phyloP scores from a whole-genome alignment of 2,888 invertebrate genomes.

The Phalangium opilio region DNA sequence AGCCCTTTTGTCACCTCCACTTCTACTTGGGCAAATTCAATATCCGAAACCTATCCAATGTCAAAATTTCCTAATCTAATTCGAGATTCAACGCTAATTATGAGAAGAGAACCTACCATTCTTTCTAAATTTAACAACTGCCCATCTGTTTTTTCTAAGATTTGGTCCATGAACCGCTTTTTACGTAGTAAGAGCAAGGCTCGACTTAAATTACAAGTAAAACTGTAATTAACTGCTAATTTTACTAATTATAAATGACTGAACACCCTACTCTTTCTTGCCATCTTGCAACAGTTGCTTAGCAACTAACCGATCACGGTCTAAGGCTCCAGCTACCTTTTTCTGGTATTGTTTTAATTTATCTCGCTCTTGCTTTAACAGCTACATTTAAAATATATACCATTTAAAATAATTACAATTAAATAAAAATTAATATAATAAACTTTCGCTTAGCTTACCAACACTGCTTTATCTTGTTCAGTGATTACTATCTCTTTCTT shows the following conservation, averaged over 20 bases:
- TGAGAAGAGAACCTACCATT: too few relatives aligned
- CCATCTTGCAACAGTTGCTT: constrained; percentile 73
- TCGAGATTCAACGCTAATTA: too few relatives aligned
- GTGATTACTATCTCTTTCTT: too few relatives aligned
- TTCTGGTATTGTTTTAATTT: constrained; percentile 88
- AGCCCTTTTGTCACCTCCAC: constrained; percentile 76
- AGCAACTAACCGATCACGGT: constrained; percentile 69
- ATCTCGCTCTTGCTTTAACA: constrained; percentile 92
- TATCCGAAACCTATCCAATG: constrained; percentile 44
- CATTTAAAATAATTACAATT: too few relatives aligned
- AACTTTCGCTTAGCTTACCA: too few relatives aligned
- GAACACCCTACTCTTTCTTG: constrained; percentile 69
- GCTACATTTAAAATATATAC: constrained; percentile 30
- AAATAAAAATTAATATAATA: too few relatives aligned
- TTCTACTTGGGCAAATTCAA: constrained; percentile 92
- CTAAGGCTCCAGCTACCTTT: constrained; percentile 64
- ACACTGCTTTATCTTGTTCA: too few relatives aligned
- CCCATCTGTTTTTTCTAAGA: constrained; percentile 66
- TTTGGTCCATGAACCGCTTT: constrained; percentile 84
- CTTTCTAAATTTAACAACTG: constrained; percentile 78
- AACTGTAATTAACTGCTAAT: neutral
- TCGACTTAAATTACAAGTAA: constrained; percentile 41
- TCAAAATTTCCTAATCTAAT: too few relatives aligned
- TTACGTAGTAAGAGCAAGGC: constrained; percentile 80
- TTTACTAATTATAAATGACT: too few relatives aligned